These are phyloP conservation scores for Sebastes kiyomatsui DNA, from an alignment of 2,797 vertebrate species.

Conservation along the genomic window DNA sequence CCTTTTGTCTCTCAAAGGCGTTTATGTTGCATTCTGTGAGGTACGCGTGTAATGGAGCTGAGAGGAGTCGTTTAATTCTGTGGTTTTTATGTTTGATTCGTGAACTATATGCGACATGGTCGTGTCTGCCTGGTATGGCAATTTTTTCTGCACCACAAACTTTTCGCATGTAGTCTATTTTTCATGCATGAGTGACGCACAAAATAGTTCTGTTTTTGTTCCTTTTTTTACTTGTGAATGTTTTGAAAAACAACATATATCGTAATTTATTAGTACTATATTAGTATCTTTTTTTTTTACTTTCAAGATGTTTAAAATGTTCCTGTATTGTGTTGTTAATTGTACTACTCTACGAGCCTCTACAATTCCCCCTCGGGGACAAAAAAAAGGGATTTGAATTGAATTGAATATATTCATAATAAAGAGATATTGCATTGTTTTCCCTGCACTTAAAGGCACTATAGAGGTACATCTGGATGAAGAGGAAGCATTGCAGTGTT, in stretches of 20 bases:
- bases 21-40: not conserved
- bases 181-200: conserved; percentile 24
- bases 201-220: not conserved
- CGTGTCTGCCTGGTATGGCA: conserved; percentile 53
- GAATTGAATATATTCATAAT: not conserved
- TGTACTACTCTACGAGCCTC: too few species aligned
- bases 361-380: accelerated
- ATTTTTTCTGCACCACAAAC: conserved; percentile 57
- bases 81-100: conserved; percentile 32
- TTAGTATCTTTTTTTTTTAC: too few species aligned
- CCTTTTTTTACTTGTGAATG: conserved; percentile 3
- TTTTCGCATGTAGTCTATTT: conserved; percentile 25
- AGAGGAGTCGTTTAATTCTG: conserved; percentile 22
- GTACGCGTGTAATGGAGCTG: conserved; percentile 1
- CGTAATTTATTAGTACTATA: too few species aligned
- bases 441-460: not conserved
- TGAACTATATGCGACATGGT: conserved; percentile 21
- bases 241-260: not conserved
- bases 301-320: too few species aligned
- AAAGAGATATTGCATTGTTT: not conserved
- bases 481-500: not conserved
- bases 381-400: too few species aligned
- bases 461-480: not conserved
- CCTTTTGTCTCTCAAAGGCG: not conserved
- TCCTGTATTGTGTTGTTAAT: too few species aligned